Evolutionary conservation across 1,140 invertebrate genomes (phyloP).

Genomic region (Trialeurodes vaporariorum): DNA sequence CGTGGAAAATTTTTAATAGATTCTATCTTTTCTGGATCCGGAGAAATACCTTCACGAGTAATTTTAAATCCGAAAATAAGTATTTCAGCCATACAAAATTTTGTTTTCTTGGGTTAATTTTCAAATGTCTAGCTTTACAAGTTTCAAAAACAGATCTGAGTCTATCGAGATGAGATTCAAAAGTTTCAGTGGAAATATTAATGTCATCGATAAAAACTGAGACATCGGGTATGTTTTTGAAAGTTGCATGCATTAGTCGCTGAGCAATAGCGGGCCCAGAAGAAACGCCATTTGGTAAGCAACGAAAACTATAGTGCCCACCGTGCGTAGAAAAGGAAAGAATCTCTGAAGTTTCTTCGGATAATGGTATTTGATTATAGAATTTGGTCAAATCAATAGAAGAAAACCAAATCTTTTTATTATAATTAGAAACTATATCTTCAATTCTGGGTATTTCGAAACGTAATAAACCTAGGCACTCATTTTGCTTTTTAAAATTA

Average conservation of each 20-base stretch:
- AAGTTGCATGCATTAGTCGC: background rate
- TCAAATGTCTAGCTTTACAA: background rate
- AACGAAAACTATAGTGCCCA: background rate
- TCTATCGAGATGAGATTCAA: background rate
- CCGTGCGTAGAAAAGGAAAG: background rate
- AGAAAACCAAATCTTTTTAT: background rate
- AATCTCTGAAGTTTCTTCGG: background rate
- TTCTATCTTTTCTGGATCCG: constrained; percentile 31
- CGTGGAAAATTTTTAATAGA: constrained; percentile 31
- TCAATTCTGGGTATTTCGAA: background rate
- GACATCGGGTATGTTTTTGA: background rate
- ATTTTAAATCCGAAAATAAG: constrained; percentile 28
- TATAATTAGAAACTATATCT: background rate
- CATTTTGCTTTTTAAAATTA: background rate
- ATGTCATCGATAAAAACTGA: background rate
- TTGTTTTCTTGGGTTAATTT: background rate
- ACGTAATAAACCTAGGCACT: background rate
- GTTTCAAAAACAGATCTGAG: background rate
- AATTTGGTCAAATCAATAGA: background rate
- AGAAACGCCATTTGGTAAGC: background rate
- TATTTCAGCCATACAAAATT: background rate
- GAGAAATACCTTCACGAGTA: constrained; percentile 27
- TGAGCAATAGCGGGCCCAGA: background rate
- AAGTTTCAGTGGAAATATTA: background rate
- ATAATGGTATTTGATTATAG: background rate